Percentiles rank a stretch among this genome's conserved stretches.
Conservation (phyloP, 2,113 vertebrate species). For the Ursus arctos region DNA sequence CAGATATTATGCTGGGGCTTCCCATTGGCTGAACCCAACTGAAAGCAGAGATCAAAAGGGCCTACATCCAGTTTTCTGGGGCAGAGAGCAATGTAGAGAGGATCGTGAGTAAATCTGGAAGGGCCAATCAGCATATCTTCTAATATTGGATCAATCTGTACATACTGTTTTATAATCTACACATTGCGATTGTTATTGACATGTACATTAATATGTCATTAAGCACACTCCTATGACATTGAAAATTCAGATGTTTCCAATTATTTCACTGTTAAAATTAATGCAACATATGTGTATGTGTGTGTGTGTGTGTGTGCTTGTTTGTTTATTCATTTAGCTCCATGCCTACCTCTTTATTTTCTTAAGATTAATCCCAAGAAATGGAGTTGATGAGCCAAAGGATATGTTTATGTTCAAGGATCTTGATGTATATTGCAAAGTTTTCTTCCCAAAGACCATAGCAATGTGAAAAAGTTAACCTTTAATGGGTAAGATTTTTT, state of each 20-base stretch:
- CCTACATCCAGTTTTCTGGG: not conserved
- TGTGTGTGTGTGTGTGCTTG: not conserved
- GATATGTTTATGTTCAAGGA: not conserved
- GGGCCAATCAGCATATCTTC: not conserved
- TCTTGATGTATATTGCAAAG: not conserved
- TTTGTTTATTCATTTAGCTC: not conserved
- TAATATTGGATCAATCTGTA: not conserved
- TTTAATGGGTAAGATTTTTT: slow-evolving; percentile 12
- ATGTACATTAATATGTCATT: not conserved
- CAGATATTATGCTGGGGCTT: not conserved
- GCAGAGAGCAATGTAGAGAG: not conserved
- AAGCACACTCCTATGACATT: not conserved
- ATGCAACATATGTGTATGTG: not conserved
- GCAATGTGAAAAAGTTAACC: not conserved
- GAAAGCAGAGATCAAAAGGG: not conserved
- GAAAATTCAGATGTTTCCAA: not conserved
- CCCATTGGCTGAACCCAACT: not conserved
- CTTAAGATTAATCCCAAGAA: not conserved
- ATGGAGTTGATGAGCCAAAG: not conserved
- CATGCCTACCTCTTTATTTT: not conserved
- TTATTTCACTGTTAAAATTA: not conserved
- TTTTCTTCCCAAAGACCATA: not conserved
- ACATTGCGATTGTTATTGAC: not conserved
- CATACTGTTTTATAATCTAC: not conserved
- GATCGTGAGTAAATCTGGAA: not conserved